Conservation (phyloP, 2,888 invertebrate species). For the Alsophila aescularia region DNA sequence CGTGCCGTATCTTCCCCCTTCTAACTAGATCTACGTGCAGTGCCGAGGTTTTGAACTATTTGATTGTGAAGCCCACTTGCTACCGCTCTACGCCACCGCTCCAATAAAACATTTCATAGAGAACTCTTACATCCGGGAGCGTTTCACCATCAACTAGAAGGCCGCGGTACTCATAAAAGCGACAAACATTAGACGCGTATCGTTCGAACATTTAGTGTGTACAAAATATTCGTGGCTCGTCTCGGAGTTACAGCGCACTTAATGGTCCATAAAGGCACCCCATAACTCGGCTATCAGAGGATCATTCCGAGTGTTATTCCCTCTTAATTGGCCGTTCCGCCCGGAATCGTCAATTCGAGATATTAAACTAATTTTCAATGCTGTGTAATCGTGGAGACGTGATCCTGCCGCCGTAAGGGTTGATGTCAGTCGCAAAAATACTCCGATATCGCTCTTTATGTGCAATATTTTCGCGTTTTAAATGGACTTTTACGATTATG, state of each 20-base stretch:
- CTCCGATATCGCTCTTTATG: constrained; percentile 15
- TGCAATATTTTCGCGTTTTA: constrained; percentile 9
- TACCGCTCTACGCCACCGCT: no score
- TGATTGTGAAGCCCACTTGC: no score
- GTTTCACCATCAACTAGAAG: constrained; percentile 40
- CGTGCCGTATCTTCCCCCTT: no score
- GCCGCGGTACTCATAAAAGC: constrained; percentile 35
- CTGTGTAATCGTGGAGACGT: constrained; percentile 76
- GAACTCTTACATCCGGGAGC: constrained; percentile 33
- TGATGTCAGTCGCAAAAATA: constrained; percentile 44
- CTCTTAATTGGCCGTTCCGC: constrained; percentile 81
- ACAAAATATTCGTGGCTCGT: constrained; percentile 51
- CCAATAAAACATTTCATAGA: no score
- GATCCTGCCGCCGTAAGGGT: constrained; percentile 58
- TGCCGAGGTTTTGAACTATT: no score
- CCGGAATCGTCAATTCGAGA: constrained; percentile 83
- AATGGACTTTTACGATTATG: constrained; percentile 5
- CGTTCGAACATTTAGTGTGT: constrained; percentile 52
- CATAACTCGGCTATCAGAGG: constrained; percentile 80
- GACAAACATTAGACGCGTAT: constrained; percentile 28
- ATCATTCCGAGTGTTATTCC: constrained; percentile 79
- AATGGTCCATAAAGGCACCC: constrained; percentile 82
- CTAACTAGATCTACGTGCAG: no score
- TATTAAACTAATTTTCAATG: constrained; percentile 85
- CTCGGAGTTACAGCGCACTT: constrained; percentile 57